Conservation (phyloP, 2,888 invertebrate species). For the Omphaloscelis lunosa region DNA sequence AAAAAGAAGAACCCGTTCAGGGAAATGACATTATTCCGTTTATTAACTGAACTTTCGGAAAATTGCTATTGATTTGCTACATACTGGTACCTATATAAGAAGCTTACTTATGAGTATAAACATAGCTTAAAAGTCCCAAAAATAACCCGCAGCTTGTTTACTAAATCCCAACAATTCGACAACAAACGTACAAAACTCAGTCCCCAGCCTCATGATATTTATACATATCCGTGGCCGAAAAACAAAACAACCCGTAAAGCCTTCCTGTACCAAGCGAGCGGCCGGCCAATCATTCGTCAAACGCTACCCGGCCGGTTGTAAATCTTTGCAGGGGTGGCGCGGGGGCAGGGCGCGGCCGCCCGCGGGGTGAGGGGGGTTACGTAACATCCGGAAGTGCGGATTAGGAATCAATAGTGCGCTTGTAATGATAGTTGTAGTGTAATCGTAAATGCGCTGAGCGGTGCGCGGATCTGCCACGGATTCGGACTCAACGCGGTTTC, state of each 20-base stretch:
- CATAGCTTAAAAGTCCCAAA: slow-evolving; percentile 4
- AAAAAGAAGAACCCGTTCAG: background rate
- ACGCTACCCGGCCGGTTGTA: slow-evolving; percentile 84
- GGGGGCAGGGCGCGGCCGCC: slow-evolving; percentile 64
- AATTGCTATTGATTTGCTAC: background rate
- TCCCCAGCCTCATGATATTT: slow-evolving; percentile 59
- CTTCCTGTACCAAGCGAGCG: slow-evolving; percentile 79
- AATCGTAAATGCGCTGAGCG: slow-evolving; percentile 86
- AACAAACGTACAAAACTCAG: slow-evolving; percentile 46
- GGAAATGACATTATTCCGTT: background rate
- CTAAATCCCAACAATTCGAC: slow-evolving; percentile 38
- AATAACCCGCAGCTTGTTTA: slow-evolving; percentile 35
- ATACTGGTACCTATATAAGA: background rate
- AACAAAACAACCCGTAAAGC: slow-evolving; percentile 81
- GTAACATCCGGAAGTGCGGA: slow-evolving; percentile 91
- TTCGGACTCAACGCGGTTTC: slow-evolving; percentile 36
- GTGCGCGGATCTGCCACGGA: slow-evolving; percentile 74
- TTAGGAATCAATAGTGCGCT: slow-evolving; percentile 91
- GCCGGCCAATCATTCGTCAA: slow-evolving; percentile 89
- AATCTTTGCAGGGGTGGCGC: slow-evolving; percentile 80
- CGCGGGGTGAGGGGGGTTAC: slow-evolving; percentile 78
- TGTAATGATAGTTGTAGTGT: slow-evolving; percentile 90
- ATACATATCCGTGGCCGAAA: slow-evolving; percentile 72
- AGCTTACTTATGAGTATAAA: background rate
- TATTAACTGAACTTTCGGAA: background rate